These are phyloP conservation scores for Spilogale gracilis DNA, from an alignment of 2,113 vertebrate genomes.

Conservation along the genomic window DNA sequence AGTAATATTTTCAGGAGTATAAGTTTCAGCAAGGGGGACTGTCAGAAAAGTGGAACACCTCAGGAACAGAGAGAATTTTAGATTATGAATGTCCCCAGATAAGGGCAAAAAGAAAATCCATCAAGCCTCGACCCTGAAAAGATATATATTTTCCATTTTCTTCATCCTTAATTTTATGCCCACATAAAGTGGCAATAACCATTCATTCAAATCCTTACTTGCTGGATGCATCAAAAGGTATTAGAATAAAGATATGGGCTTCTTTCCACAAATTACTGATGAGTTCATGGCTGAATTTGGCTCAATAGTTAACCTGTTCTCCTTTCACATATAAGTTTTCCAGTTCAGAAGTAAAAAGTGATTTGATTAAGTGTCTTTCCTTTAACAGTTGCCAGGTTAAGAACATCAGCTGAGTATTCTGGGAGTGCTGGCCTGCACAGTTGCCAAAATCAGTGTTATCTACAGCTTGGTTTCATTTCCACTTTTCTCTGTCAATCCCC, in stretches of 20 bases:
- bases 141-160: not conserved
- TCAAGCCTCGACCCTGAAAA: not conserved
- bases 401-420: not conserved
- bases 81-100: not conserved
- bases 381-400: not conserved
- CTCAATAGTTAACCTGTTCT: slow-evolving; percentile 27
- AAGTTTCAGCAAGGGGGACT: not conserved
- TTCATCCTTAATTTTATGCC: not conserved
- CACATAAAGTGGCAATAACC: not conserved
- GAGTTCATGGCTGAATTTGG: not conserved
- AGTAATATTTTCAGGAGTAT: not conserved
- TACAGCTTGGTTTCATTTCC: not conserved
- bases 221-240: not conserved
- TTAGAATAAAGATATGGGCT: not conserved
- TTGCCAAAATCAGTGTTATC: not conserved
- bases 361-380: not conserved
- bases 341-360: slow-evolving; percentile 40
- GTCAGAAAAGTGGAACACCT: not conserved
- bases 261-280: not conserved
- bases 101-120: slow-evolving; percentile 27
- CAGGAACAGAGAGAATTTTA: not conserved
- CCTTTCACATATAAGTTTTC: not conserved
- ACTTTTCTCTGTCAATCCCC: not conserved
- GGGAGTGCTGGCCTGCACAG: not conserved
- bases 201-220: slow-evolving; percentile 11